Conservation (phyloP, 2,797 vertebrate species). For the Passerculus sandwichensis region DNA sequence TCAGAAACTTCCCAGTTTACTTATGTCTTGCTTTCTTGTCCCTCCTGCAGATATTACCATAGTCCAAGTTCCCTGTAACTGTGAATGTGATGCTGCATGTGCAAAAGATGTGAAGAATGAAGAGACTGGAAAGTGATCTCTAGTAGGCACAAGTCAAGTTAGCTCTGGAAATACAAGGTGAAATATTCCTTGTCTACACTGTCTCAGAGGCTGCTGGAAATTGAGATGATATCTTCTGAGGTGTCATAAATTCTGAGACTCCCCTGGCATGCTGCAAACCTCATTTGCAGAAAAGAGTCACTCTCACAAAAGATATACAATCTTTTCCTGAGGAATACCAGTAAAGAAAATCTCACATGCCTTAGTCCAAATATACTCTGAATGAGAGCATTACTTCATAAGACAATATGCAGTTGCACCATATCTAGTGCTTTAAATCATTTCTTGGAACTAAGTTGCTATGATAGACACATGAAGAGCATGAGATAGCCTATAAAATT, state of each 20-base stretch:
- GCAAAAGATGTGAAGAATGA: not conserved
- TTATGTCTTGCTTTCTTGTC: not conserved
- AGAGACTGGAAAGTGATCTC: not conserved
- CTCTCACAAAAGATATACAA: not conserved
- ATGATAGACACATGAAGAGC: not conserved
- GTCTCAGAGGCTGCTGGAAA: not conserved
- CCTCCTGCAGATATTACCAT: not conserved
- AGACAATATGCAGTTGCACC: not conserved
- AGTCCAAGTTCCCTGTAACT: not conserved
- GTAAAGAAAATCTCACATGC: not conserved
- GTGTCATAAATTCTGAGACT: not conserved
- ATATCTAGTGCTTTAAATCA: not conserved
- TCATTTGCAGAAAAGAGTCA: not conserved
- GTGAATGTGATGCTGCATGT: not conserved
- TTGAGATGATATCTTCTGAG: not conserved
- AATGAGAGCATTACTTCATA: not conserved
- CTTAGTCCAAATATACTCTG: not conserved
- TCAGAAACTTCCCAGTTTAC: not conserved
- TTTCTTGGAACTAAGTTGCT: not conserved
- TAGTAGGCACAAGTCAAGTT: not conserved
- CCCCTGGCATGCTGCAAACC: not conserved
- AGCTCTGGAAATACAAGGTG: not conserved
- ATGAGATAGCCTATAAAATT: not conserved
- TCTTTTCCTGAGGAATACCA: not conserved
- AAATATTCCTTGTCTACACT: not conserved